phyloP scores from a whole-genome alignment of 2,888 invertebrate genomes.

The Cybosia mesomella region DNA sequence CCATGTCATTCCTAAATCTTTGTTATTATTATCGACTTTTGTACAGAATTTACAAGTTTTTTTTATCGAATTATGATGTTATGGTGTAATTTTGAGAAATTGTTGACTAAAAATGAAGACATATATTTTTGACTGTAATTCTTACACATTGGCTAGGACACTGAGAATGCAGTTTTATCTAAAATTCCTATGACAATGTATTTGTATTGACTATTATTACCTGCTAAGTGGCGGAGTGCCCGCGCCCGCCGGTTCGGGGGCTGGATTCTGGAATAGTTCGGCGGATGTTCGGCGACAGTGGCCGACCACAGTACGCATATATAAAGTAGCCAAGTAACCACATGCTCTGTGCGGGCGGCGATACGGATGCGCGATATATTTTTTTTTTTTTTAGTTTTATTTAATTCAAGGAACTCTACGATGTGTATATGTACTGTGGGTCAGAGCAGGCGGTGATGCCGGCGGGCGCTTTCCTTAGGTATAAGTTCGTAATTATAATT shows the following conservation, averaged over 20 bases:
- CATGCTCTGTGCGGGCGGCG: not conserved
- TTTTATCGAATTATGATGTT: constrained; percentile 24
- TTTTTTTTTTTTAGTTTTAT: not conserved
- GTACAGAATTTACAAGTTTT: constrained; percentile 45
- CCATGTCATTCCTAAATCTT: constrained; percentile 65
- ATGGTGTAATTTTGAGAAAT: constrained; percentile 20
- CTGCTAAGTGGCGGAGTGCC: constrained; percentile 9
- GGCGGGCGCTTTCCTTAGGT: not conserved
- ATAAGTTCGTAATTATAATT: not conserved
- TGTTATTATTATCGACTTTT: constrained; percentile 55
- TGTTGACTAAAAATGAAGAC: constrained; percentile 23
- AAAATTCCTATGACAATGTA: constrained; percentile 26
- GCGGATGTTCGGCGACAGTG: not conserved
- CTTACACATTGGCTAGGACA: constrained; percentile 13
- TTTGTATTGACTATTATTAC: constrained; percentile 19
- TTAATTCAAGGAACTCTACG: not conserved
- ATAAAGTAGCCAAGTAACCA: not conserved
- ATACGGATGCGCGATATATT: not conserved
- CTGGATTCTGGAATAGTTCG: not conserved
- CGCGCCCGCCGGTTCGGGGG: not conserved
- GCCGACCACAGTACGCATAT: not conserved
- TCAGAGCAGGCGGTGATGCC: not conserved
- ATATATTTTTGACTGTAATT: constrained; percentile 40
- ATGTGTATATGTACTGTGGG: not conserved
- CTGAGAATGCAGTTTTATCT: constrained; percentile 13